These are phyloP conservation scores for Sebastes cheni DNA, from an alignment of 2,797 vertebrate species.

Conservation along the genomic window DNA sequence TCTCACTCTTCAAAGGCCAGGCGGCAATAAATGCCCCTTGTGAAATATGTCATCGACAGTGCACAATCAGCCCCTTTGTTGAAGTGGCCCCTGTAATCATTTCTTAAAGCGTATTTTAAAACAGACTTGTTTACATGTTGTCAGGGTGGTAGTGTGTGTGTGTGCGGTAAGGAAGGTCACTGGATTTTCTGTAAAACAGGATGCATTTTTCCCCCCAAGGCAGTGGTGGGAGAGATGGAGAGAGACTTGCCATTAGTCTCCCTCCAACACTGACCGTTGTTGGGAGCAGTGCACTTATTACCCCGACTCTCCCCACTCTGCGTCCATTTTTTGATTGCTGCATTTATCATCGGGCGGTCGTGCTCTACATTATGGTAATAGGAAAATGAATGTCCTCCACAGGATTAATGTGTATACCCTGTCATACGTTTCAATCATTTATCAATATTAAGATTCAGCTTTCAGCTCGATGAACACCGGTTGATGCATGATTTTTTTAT, in stretches of 20 bases:
- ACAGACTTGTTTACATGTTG: conserved; percentile 61
- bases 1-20: conserved; percentile 78
- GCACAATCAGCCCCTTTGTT: conserved; percentile 73
- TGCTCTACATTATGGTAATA: conserved; percentile 83
- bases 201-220: conserved; percentile 13
- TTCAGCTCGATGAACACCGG: conserved; percentile 58
- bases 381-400: conserved; percentile 82
- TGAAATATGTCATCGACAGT: conserved; percentile 75
- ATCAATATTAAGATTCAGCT: conserved; percentile 80
- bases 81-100: conserved; percentile 52
- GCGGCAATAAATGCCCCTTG: conserved; percentile 72
- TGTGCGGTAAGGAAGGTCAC: conserved; percentile 21
- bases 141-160: not conserved
- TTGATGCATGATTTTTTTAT: conserved; percentile 60
- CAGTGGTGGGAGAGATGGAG: conserved; percentile 29
- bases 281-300: conserved; percentile 76
- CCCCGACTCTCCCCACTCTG: conserved; percentile 74
- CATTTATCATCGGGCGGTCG: conserved; percentile 79
- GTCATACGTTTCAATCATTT: conserved; percentile 84
- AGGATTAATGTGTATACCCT: conserved; percentile 83
- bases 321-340: conserved; percentile 82
- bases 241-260: conserved; percentile 54
- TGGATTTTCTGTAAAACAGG: conserved; percentile 35
- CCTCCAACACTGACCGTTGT: conserved; percentile 67
- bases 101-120: conserved; percentile 48